Percentiles rank a stretch among this genome's conserved stretches.
Conservation (phyloP, 2,888 invertebrate species). For the Coecobrya sp. region DNA sequence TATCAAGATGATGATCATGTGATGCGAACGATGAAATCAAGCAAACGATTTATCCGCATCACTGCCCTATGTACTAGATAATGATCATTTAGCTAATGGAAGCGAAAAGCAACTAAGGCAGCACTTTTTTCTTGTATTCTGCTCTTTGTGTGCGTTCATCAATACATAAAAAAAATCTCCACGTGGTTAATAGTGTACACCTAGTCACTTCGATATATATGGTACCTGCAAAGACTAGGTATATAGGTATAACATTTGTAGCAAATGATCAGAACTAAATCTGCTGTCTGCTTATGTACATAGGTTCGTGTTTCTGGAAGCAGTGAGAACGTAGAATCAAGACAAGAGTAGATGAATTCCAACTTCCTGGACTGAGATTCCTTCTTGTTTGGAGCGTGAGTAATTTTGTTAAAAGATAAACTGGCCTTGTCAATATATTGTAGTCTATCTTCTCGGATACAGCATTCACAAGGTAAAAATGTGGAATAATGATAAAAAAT, state of each 20-base stretch:
- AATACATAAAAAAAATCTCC: not conserved
- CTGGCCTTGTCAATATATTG: not conserved
- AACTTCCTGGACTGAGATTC: conserved; percentile 9
- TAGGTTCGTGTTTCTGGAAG: conserved; percentile 23
- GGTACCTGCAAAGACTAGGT: not conserved
- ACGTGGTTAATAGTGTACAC: no score
- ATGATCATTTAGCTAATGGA: conserved; percentile 81
- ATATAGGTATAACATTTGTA: not conserved
- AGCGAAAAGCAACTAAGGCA: conserved; percentile 74
- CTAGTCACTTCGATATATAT: no score
- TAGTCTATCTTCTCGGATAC: not conserved
- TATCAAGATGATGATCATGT: conserved; percentile 76
- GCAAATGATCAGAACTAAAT: not conserved
- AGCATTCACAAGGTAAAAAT: not conserved
- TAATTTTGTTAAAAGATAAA: conserved; percentile 60
- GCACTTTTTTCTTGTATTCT: conserved; percentile 24
- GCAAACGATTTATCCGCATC: conserved; percentile 77
- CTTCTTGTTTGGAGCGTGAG: conserved; percentile 21
- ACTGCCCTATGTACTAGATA: conserved; percentile 71
- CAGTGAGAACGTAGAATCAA: not conserved
- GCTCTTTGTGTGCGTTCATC: not conserved
- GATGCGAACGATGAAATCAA: conserved; percentile 78
- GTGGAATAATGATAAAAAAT: not conserved
- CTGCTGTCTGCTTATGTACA: not conserved
- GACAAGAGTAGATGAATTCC: conserved; percentile 14